Conservation (phyloP, 2,113 vertebrate genomes). For the Scartelaos histophorus region DNA sequence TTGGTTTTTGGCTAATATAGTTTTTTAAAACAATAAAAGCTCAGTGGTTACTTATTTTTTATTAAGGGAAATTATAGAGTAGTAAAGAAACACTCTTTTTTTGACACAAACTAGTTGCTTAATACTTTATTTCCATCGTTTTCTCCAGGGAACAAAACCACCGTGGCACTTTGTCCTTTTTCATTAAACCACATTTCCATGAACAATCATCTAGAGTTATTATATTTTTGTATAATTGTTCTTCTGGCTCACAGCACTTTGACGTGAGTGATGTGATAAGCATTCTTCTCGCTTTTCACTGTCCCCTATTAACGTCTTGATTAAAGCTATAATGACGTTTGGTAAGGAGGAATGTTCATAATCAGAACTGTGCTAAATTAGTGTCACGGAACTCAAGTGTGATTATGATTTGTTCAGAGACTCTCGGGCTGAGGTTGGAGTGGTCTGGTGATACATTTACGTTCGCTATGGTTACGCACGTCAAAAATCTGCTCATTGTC, state of each 20-base stretch:
- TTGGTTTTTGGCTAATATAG: no score
- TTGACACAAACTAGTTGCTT: neutral
- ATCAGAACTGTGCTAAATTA: constrained; percentile 41
- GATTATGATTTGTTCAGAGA: constrained; percentile 29
- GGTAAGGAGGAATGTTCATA: constrained; percentile 50
- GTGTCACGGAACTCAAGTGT: constrained; percentile 28
- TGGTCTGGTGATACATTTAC: neutral
- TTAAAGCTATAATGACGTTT: constrained; percentile 52
- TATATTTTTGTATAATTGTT: constrained; percentile 56
- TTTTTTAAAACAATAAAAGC: no score
- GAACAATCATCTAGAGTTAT: constrained; percentile 47
- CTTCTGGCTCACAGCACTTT: constrained; percentile 40
- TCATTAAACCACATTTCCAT: constrained; percentile 42
- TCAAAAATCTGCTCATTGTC: neutral
- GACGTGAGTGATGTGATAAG: constrained; percentile 40
- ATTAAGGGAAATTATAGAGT: no score
- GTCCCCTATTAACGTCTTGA: constrained; percentile 44
- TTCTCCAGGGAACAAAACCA: constrained; percentile 1
- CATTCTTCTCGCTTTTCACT: constrained; percentile 26
- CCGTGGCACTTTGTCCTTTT: constrained; percentile 18
- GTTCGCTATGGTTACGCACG: neutral
- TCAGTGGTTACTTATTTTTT: no score
- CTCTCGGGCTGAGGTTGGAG: neutral
- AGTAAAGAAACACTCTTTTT: no score
- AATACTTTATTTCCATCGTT: neutral